Percentiles rank a stretch among this genome's conserved stretches.
phyloP scores from a whole-genome alignment of 2,113 vertebrate genomes.

The Pollachius pollachius region DNA sequence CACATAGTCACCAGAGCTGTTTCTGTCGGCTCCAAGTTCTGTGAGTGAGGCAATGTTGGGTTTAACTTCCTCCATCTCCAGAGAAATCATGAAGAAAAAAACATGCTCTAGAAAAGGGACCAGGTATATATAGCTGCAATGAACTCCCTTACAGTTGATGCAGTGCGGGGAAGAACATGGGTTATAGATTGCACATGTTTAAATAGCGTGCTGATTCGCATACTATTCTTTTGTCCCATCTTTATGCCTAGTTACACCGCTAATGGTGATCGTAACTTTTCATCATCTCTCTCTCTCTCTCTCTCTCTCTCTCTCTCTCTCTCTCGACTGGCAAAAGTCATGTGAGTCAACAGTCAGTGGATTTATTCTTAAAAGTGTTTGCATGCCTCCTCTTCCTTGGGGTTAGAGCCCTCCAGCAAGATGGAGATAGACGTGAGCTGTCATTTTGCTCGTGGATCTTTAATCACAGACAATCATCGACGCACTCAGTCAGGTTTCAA shows the following conservation, averaged over 20 bases:
- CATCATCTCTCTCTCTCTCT: conserved; percentile 1
- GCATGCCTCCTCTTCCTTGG: background rate
- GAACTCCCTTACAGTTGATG: conserved; percentile 1
- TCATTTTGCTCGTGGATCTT: conserved; percentile 45
- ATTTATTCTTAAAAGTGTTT: no score
- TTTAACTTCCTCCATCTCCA: conserved; percentile 26
- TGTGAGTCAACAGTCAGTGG: no score
- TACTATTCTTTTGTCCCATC: background rate
- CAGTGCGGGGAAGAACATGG: background rate
- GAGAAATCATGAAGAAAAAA: conserved; percentile 7
- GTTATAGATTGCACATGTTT: no score
- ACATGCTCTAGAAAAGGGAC: conserved; percentile 8
- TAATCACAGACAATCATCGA: conserved; percentile 30
- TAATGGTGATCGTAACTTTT: conserved; percentile 19
- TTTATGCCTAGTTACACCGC: background rate
- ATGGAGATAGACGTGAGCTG: conserved; percentile 11
- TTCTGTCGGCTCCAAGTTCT: conserved; percentile 32
- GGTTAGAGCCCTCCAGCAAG: background rate
- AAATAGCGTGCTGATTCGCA: no score
- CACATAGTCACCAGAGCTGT: background rate
- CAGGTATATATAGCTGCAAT: conserved; percentile 11
- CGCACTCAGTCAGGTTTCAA: conserved; percentile 41
- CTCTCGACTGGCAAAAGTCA: no score
- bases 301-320: no score
- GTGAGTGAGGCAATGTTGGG: conserved; percentile 5